Conservation (phyloP, 2,797 vertebrate species). For the Sebastiscus tertius region DNA sequence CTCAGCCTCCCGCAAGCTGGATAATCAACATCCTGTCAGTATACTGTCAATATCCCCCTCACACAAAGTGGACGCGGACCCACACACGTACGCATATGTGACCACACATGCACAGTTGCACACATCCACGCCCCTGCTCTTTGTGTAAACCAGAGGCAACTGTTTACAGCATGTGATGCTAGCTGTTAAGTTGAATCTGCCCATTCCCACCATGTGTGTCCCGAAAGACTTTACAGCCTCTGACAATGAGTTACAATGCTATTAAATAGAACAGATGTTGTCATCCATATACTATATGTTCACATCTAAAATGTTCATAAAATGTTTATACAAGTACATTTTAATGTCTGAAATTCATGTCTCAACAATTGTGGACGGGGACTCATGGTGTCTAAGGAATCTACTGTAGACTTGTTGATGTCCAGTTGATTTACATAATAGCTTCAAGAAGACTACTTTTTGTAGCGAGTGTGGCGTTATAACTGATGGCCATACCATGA, state of each 20-base stretch:
- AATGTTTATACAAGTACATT: background rate
- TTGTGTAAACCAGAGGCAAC: slow-evolving; percentile 8
- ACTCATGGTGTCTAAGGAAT: background rate
- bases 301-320: background rate
- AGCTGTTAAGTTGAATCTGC: slow-evolving; percentile 3
- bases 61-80: slow-evolving; percentile 45
- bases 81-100: slow-evolving; percentile 3
- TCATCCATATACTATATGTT: background rate
- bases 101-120: slow-evolving; percentile 36
- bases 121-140: slow-evolving; percentile 43
- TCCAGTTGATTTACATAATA: background rate
- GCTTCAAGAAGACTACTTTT: too few relatives aligned
- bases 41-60: slow-evolving; percentile 86
- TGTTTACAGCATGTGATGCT: slow-evolving; percentile 1
- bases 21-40: slow-evolving; percentile 98
- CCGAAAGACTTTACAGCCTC: background rate
- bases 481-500: background rate
- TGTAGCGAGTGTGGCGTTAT: background rate
- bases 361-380: background rate
- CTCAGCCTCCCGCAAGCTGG: slow-evolving; percentile 91
- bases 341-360: background rate
- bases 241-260: background rate
- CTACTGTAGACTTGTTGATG: background rate
- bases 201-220: background rate
- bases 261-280: background rate